phyloP scores from a whole-genome alignment of 2,797 vertebrate genomes.

The Epinephelus malabaricus region DNA sequence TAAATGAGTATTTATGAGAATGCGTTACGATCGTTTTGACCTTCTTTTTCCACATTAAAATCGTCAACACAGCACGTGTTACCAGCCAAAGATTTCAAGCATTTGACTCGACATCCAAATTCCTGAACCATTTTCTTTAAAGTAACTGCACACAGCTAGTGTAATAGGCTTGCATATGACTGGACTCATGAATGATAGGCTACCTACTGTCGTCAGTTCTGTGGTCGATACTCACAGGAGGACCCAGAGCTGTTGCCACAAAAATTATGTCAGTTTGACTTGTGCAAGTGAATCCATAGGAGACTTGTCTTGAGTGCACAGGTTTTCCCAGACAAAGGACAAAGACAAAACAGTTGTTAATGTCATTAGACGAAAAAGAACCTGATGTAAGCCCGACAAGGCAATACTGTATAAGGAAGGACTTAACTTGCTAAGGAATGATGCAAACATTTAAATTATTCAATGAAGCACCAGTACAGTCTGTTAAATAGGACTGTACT shows the following conservation, averaged over 20 bases:
- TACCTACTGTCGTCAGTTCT: conserved; percentile 38
- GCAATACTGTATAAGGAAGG: conserved; percentile 43
- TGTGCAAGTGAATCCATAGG: conserved; percentile 34
- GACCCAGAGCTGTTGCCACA: conserved; percentile 18
- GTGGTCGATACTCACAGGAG: conserved; percentile 19
- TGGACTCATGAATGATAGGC: conserved; percentile 16
- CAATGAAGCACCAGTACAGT: conserved; percentile 6
- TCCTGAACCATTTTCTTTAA: conserved; percentile 34
- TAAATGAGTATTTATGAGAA: conserved; percentile 64
- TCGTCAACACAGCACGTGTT: conserved; percentile 29
- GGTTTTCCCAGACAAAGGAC: conserved; percentile 29
- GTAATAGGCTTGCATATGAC: conserved; percentile 48
- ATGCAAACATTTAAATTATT: conserved; percentile 37
- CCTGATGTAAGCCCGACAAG: conserved; percentile 29
- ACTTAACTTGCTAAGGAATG: conserved; percentile 28
- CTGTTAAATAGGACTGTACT: conserved; percentile 16
- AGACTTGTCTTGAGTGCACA: conserved; percentile 38
- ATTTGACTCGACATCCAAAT: conserved; percentile 35
- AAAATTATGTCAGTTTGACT: conserved; percentile 41
- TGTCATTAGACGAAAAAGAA: conserved; percentile 41
- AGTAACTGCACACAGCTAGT: conserved; percentile 49
- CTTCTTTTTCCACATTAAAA: conserved; percentile 32
- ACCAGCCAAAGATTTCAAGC: conserved; percentile 36
- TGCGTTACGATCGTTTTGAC: conserved; percentile 38
- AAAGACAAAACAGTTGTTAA: conserved; percentile 35